A percentile compares a stretch with the other conserved stretches of the same genome.
Conservation (phyloP, 2,797 vertebrate species). For the Triplophysa yarkandensis region DNA sequence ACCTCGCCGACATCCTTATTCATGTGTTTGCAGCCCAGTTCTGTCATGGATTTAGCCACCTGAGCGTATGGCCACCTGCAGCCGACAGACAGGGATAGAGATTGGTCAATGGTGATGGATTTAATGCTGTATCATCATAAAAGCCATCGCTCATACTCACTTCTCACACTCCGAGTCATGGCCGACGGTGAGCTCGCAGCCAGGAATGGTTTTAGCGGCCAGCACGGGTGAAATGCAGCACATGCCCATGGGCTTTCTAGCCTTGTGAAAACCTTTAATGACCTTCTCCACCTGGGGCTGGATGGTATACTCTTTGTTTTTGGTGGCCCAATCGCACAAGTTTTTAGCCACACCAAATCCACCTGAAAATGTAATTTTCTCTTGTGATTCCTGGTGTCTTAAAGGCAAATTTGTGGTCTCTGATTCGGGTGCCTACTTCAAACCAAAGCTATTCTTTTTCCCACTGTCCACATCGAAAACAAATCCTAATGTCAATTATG, state of each 20-base stretch:
- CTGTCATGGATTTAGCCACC: slow-evolving; percentile 72
- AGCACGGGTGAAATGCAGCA: slow-evolving; percentile 91
- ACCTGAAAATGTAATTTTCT: slow-evolving; percentile 64
- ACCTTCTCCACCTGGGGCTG: slow-evolving; percentile 78
- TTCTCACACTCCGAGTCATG: slow-evolving; percentile 82
- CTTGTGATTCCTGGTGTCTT: background rate
- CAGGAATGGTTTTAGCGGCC: slow-evolving; percentile 84
- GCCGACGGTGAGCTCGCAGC: slow-evolving; percentile 90
- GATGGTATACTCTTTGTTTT: slow-evolving; percentile 86
- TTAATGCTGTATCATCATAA: background rate
- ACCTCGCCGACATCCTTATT: slow-evolving; percentile 78
- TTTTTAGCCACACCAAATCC: slow-evolving; percentile 90
- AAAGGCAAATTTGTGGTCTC: no score
- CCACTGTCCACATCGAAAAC: background rate
- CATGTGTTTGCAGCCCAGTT: slow-evolving; percentile 82
- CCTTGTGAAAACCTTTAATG: slow-evolving; percentile 84
- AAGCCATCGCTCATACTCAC: slow-evolving; percentile 52
- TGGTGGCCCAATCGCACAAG: slow-evolving; percentile 86
- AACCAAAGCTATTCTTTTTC: background rate
- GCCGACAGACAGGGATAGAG: background rate
- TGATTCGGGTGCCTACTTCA: slow-evolving; percentile 6
- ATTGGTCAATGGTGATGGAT: background rate
- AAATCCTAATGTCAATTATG: background rate
- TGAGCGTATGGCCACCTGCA: slow-evolving; percentile 81
- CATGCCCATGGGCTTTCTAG: slow-evolving; percentile 87